Evolutionary conservation across 2,888 invertebrate genomes (phyloP), one percentile per base, ranked within the genome.

Genomic region (Fragum whitleyi): DNA sequence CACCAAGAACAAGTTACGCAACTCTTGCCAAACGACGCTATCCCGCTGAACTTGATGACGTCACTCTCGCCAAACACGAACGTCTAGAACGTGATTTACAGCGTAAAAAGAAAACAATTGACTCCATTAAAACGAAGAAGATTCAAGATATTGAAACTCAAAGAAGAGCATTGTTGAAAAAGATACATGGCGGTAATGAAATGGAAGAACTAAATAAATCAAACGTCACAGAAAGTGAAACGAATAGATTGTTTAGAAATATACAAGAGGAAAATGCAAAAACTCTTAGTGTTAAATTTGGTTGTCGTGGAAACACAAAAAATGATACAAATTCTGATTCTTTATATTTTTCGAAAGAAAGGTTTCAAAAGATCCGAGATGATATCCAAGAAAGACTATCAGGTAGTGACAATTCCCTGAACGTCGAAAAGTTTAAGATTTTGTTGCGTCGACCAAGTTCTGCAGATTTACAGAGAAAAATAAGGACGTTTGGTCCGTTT

Each of bases 31-130:
- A 65, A 39, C n/a, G 65, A 39, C 39, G 65, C 19, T 65, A 26
- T 36, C 65, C 65, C 1, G 65, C 65, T 9, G 65, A 65, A 42
- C 42, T 65, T 11, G 42, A 65, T 42, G 65, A 65, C 42, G 65
- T 65, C 39, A 65, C 65, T 14, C 42, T 65, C 39, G 65, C 65
- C 23, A 65, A 65, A 11, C 65, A 65, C 42, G 65, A 21, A 21
- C 65, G 65, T 26, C 23, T 65, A 2, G 65, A 65, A 65, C 65
- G 65, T 1, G 65, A 65, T 19, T 36, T 65, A 21, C 36, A 65
- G 21, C 42, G 23, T 23, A 65, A 32, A 16, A 65, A 65, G 42
- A 39, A 26, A 42, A 42, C 65, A 11, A 42, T 65, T 5, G 65
- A 65, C 42, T 26, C 39, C 6, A 65, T 65, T 11, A 65, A 65